These are phyloP conservation scores for Andricus grossulariae DNA, from an alignment of 1,140 invertebrate species.

Conservation along the genomic window DNA sequence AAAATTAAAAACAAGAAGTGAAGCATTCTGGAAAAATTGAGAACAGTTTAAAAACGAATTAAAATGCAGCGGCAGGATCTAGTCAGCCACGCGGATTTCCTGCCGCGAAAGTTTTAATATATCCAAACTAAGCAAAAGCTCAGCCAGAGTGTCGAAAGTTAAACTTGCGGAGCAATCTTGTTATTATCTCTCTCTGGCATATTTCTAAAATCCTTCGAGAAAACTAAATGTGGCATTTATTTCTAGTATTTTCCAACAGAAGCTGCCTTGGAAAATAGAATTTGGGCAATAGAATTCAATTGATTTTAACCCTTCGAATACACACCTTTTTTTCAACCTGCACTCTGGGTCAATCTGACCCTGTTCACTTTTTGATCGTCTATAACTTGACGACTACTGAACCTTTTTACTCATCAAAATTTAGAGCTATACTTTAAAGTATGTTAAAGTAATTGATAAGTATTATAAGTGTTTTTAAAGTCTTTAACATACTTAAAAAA, in stretches of 20 bases:
- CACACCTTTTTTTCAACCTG: too few relatives aligned
- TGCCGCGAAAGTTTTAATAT: conserved; percentile 14
- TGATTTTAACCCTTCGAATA: too few relatives aligned
- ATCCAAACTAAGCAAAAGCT: conserved; percentile 17
- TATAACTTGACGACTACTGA: too few relatives aligned
- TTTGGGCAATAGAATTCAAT: neutral
- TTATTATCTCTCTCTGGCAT: conserved; percentile 26
- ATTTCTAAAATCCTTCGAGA: conserved; percentile 14
- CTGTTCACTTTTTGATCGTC: too few relatives aligned
- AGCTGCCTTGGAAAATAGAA: neutral
- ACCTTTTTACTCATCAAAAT: too few relatives aligned
- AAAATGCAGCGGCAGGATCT: conserved; percentile 15
- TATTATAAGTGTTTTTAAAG: too few relatives aligned
- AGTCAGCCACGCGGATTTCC: conserved; percentile 18
- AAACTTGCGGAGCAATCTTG: conserved; percentile 15
- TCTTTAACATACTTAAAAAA: too few relatives aligned
- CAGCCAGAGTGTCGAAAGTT: conserved; percentile 22
- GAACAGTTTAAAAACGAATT: conserved; percentile 7
- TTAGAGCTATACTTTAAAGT: too few relatives aligned
- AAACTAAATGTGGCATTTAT: conserved; percentile 12
- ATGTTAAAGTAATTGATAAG: too few relatives aligned
- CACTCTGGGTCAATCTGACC: too few relatives aligned
- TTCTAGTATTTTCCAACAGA: neutral
- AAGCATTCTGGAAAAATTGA: neutral
- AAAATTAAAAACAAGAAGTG: neutral